phyloP scores from a whole-genome alignment of 2,113 vertebrate genomes.

The Ammospiza nelsoni region DNA sequence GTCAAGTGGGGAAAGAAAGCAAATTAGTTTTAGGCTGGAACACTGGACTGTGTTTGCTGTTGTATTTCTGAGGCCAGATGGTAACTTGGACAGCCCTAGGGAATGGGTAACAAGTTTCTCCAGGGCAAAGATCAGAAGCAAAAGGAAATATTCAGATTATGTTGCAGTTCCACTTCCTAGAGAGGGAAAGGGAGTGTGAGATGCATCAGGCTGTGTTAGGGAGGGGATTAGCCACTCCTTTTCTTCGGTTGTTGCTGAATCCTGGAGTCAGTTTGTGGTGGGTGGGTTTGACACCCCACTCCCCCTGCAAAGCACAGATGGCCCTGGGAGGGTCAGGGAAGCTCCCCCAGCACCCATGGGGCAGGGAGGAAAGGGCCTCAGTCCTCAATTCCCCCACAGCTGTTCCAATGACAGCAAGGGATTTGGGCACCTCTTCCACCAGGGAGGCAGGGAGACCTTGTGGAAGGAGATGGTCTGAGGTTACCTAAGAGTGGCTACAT shows the following conservation, averaged over 20 bases:
- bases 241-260: neutral
- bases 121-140: conserved; percentile 33
- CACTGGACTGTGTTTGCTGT: conserved; percentile 1
- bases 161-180: neutral
- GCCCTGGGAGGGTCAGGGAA: neutral
- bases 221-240: neutral
- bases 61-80: conserved; percentile 46
- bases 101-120: conserved; percentile 19
- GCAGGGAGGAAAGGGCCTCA: too few relatives aligned
- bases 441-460: neutral
- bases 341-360: neutral
- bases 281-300: neutral
- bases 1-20: conserved; percentile 65
- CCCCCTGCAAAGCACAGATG: neutral
- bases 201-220: neutral
- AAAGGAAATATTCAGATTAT: conserved; percentile 51
- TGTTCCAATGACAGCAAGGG: neutral
- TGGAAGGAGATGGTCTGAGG: neutral
- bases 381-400: accelerated
- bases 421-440: neutral
- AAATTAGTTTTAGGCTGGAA: conserved; percentile 64
- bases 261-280: neutral
- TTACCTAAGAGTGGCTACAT: neutral
- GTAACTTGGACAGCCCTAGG: conserved; percentile 11
- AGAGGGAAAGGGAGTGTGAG: neutral